Evolutionary conservation across 2,888 invertebrate species (phyloP), one percentile per base, ranked within the genome.

Genomic region (Spodoptera exigua): DNA sequence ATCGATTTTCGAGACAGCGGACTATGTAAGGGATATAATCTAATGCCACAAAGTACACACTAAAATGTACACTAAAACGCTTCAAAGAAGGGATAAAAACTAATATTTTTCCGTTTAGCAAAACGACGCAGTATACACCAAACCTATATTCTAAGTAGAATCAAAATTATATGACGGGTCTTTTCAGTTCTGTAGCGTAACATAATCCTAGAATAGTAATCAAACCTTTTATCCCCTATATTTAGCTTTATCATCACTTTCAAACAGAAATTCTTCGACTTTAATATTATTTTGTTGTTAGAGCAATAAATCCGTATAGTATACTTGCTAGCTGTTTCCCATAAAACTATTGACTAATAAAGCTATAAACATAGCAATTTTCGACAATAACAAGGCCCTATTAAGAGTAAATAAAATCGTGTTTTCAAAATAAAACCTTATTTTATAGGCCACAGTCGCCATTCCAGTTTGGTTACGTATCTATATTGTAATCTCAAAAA

Each of bases 281-380:
- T 18, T 35, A 17, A 16, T 16, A 16, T 13, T n/a, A n/a, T n/a
- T n/a, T 43, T 17, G 36, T n/a, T 39, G 4, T 14, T 52, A 21
- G 7, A 12, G 7, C 2, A 3, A 56, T 61, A 41, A 61, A 67
- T 65, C 48, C 37, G 11, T 11, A 55, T 51, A 45, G 11, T 11
- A 55, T 51, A 45, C 61, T 51, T 12, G 11, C 39, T 21, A 61
- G 37, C 61, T 55, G 36, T 32, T 55, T 35, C 47, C 36, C 14
- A 54, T 52, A 36, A 34, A 40, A 57, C 14, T 57, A 47, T 32
- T 32, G 14, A n/a, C 17, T 36, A 61, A 61, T 60, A 18, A 34
- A 16, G 39, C 21, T 34, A 40, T 35, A 60, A 48, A 49, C 17
- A 44, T 47, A 44, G 16, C 14, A 16, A 16, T 36, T 11, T 35